Evolutionary conservation across 2,113 vertebrate genomes (phyloP).

Genomic region (Indri indri): DNA sequence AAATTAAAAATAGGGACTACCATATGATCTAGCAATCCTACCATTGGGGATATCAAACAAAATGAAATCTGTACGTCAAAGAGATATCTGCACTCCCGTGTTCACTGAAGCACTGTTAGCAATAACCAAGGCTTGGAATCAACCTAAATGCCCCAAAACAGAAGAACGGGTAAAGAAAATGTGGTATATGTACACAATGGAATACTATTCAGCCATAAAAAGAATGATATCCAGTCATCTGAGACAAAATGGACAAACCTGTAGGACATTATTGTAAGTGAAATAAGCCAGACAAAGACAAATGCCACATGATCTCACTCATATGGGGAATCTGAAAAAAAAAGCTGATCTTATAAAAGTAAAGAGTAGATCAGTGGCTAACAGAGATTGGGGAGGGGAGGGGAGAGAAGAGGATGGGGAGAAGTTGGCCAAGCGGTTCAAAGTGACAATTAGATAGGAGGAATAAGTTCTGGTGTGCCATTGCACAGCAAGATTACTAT

Average conservation of each 20-base stretch:
- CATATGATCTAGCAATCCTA: neutral
- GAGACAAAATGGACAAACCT: neutral
- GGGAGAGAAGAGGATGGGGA: neutral
- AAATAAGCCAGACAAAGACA: neutral
- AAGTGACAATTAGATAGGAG: neutral
- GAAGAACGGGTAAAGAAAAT: neutral
- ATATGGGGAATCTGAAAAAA: neutral
- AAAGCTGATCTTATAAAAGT: neutral
- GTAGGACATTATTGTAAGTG: neutral
- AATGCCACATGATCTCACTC: neutral
- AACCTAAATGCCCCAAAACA: neutral
- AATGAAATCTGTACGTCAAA: neutral
- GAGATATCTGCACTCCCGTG: neutral
- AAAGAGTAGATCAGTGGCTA: neutral
- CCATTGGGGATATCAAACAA: neutral
- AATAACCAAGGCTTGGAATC: neutral
- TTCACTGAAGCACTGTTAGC: neutral
- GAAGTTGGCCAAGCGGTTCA: neutral
- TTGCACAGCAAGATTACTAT: too few relatives aligned
- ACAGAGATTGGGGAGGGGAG: neutral
- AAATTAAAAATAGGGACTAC: neutral
- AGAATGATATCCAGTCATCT: neutral
- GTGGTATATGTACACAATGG: neutral
- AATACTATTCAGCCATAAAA: neutral
- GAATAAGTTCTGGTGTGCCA: too few relatives aligned